Conservation (phyloP, 2,797 vertebrate species). For the Artibeus jamaicensis region DNA sequence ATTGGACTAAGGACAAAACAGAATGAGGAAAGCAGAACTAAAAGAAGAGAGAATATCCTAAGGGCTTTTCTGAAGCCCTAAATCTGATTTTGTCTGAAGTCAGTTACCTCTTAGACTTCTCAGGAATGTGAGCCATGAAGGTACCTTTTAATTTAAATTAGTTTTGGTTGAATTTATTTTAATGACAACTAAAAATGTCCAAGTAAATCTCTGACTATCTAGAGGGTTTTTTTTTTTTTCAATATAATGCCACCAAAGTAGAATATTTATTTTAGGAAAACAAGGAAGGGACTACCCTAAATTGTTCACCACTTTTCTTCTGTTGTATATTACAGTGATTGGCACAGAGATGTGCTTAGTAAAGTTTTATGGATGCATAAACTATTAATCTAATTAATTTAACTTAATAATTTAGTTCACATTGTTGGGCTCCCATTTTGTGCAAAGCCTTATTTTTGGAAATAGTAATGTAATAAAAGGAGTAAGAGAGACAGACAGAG, state of each 20-base stretch:
- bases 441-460: background rate
- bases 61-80: background rate
- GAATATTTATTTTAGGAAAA: background rate
- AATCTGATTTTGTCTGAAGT: background rate
- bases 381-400: background rate
- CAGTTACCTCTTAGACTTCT: background rate
- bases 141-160: slow-evolving; percentile 5
- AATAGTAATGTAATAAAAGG: background rate
- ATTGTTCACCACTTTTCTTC: background rate
- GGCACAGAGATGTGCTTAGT: background rate
- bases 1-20: background rate
- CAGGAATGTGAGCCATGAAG: background rate
- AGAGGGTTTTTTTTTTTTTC: background rate
- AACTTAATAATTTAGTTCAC: slow-evolving; percentile 9
- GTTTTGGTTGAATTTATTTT: background rate
- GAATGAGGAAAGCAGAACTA: background rate
- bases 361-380: background rate
- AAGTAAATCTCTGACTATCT: background rate
- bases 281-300: background rate
- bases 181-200: background rate
- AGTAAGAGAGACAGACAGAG: background rate
- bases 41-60: background rate
- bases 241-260: background rate
- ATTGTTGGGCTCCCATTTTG: background rate
- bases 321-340: background rate